Base-by-base conservation (phyloP, 2,797 vertebrate species). In the Lates japonicus region DNA sequence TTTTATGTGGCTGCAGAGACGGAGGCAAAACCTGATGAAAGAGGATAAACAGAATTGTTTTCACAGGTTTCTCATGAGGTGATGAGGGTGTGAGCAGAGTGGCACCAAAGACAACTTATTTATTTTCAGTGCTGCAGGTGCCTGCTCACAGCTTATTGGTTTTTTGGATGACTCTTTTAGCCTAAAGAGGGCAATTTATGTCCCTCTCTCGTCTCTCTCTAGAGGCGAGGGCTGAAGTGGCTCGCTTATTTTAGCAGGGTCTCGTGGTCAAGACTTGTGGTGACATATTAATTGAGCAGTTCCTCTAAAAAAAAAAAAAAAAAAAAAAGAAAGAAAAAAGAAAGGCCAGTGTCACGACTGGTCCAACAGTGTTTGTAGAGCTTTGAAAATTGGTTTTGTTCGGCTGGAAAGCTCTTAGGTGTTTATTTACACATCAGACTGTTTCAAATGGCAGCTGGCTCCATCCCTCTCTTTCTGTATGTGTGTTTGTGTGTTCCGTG, bases 271-370 rank as follows among this genome's bases (percentile, higher is more conserved):
- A 90, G 88, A 92, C 87, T 92, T 89, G 84, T 85, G 91, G 90
- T 92, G 92, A 93, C 92, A 91, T 89, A 93, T 92, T 94, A 94
- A 93, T 93, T 93, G 91, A 91, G 92, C 62, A 37, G 84, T 85
- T 88, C 87, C 87, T 84, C 80, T 76, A 57, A 84, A 89, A 82
- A 86, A 90, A 60, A 22, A 37, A 20, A 29, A 60, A 35, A 5
- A 37, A 35, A 65, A 65, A 37, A 37, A 35, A 65, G 49, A 37
- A 46, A 3, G 16, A 37, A 49, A 7, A 51, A 90, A 92, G 88
- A 92, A 88, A 88, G 75, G 70, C 80, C 73, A 59, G 74, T 87
- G 85, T 89, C 76, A 73, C 42, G 67, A 90, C 25, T 86, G 82
- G 78, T 77, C 78, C 65, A 3, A 1, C 17, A 33, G 70, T 90